Evolutionary conservation across 2,797 vertebrate genomes (phyloP).

Genomic region (Ceryle rudis): DNA sequence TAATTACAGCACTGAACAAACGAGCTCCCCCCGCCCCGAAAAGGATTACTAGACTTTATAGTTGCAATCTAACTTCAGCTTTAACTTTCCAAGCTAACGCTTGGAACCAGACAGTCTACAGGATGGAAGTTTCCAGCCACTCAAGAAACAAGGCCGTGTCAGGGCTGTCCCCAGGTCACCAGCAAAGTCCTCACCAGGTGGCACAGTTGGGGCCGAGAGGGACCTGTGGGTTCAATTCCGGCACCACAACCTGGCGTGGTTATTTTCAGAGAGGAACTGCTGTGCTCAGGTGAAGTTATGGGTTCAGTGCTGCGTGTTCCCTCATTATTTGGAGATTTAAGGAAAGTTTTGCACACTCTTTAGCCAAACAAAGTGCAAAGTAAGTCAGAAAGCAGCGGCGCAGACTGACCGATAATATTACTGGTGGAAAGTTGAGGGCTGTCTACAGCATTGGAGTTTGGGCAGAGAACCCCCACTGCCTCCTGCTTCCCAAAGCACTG

Average conservation of each 20-base stretch:
- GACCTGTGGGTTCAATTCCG: not conserved
- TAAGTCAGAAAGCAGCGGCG: not conserved
- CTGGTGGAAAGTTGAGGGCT: not conserved
- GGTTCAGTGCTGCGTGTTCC: fast-evolving
- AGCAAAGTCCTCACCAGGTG: not conserved
- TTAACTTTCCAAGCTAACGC: no score
- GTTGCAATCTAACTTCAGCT: not conserved
- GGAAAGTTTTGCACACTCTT: not conserved
- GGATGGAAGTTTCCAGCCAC: not conserved
- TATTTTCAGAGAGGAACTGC: not conserved
- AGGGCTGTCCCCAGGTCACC: not conserved
- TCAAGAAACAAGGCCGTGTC: not conserved
- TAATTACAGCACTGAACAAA: not conserved
- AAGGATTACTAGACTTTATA: not conserved
- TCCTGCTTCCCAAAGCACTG: not conserved
- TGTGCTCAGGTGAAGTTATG: not conserved
- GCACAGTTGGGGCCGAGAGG: fast-evolving
- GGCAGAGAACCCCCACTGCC: not conserved
- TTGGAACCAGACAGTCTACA: not conserved
- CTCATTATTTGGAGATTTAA: not conserved
- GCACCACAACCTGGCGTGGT: fast-evolving
- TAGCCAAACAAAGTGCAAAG: not conserved
- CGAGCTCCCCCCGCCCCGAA: not conserved
- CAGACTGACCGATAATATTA: fast-evolving
- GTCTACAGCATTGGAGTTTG: fast-evolving